Conservation (phyloP, 1,140 invertebrate species). For the Trichonephila clavata region DNA sequence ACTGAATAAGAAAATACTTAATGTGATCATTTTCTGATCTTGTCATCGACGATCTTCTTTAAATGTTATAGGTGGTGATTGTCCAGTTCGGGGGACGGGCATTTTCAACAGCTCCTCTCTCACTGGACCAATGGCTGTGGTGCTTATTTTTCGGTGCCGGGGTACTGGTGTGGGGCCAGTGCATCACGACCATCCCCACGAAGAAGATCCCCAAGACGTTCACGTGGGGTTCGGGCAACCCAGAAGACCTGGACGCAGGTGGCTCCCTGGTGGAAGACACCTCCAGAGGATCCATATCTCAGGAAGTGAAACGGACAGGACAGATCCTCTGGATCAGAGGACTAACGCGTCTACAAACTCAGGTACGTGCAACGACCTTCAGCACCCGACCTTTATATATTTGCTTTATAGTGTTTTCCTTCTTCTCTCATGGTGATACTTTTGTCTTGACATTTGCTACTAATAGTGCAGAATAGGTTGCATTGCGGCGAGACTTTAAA, state of each 20-base stretch:
- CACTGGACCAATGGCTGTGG: slow-evolving; percentile 98
- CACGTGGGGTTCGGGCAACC: slow-evolving; percentile 94
- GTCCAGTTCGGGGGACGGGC: slow-evolving; percentile 98
- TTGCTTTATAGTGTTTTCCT: not conserved
- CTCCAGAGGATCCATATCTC: slow-evolving; percentile 91
- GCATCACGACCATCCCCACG: slow-evolving; percentile 97
- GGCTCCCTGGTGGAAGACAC: slow-evolving; percentile 92
- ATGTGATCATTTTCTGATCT: too few species aligned
- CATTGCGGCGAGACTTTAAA: not conserved
- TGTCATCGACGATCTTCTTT: slow-evolving; percentile 27
- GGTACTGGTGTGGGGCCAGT: slow-evolving; percentile 97
- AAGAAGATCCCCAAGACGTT: slow-evolving; percentile 92
- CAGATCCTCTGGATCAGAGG: slow-evolving; percentile 99
- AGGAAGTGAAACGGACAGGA: slow-evolving; percentile 92
- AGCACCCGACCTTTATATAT: not conserved
- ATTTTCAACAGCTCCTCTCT: slow-evolving; percentile 94
- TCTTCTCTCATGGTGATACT: not conserved
- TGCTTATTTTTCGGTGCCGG: slow-evolving; percentile 98
- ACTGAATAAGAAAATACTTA: too few species aligned
- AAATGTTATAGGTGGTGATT: slow-evolving; percentile 90
- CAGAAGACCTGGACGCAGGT: slow-evolving; percentile 91
- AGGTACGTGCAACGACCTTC: slow-evolving; percentile 88
- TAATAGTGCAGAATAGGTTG: not conserved
- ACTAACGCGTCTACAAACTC: slow-evolving; percentile 98
- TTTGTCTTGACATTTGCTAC: not conserved